Evolutionary conservation across 2,113 vertebrate species (phyloP).

Genomic region (Rhinichthys klamathensis): DNA sequence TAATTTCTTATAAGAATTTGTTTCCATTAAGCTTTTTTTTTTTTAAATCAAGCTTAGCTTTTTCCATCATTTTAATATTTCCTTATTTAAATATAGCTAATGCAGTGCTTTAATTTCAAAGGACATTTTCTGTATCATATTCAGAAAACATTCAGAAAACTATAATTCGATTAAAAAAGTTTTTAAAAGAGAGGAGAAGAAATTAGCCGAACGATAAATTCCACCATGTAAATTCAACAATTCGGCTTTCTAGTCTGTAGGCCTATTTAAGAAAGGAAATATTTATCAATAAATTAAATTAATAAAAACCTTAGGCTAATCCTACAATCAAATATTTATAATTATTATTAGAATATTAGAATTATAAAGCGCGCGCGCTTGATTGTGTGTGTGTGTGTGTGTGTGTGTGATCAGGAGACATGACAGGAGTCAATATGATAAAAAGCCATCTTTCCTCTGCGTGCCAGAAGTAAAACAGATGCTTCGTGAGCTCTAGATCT

Average conservation of each 20-base stretch:
- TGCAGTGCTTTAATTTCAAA: not conserved
- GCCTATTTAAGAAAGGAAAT: no score
- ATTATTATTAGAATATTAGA: no score
- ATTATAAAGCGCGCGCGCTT: no score
- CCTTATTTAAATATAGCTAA: not conserved
- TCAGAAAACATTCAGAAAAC: not conserved
- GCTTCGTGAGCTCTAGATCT: no score
- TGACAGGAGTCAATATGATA: conserved; percentile 5
- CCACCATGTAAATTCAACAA: not conserved
- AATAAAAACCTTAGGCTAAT: no score
- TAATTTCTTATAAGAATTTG: not conserved
- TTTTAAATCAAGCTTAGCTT: not conserved
- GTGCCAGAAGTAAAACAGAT: not conserved
- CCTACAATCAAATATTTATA: no score
- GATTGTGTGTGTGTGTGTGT: no score
- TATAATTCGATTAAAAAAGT: not conserved
- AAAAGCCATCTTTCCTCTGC: not conserved
- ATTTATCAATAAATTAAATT: no score
- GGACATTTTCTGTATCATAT: no score
- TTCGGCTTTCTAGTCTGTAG: not conserved
- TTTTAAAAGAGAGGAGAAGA: not conserved
- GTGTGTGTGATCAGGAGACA: not conserved
- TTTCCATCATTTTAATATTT: not conserved
- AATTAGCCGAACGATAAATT: not conserved
- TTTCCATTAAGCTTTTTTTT: not conserved